These are phyloP conservation scores for Carduelis carduelis DNA, from an alignment of 2,797 vertebrate genomes.

Conservation along the genomic window DNA sequence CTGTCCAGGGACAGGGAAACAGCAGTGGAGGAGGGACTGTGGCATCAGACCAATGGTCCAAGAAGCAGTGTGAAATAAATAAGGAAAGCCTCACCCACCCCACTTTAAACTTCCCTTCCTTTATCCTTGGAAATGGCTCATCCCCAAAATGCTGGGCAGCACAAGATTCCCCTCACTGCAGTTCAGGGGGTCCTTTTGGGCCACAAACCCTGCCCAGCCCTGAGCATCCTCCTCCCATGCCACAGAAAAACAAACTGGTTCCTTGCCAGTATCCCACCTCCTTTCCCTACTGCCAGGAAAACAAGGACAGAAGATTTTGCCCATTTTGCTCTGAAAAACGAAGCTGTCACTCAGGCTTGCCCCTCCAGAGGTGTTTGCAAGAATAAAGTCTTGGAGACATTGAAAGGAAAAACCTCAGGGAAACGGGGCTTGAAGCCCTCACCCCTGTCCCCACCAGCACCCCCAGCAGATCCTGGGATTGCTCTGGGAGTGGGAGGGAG, in stretches of 20 bases:
- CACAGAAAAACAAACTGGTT: not conserved
- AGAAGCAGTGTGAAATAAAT: not conserved
- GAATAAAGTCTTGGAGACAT: not conserved
- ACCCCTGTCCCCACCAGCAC: not conserved
- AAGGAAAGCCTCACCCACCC: not conserved
- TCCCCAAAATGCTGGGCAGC: fast-evolving
- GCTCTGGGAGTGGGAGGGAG: not conserved
- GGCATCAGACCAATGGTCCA: not conserved
- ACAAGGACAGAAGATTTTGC: not conserved
- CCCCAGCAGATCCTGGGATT: fast-evolving
- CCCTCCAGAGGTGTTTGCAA: fast-evolving
- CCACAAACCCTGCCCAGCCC: not conserved
- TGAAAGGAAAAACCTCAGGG: not conserved
- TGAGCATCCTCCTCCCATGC: fast-evolving
- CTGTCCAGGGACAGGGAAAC: not conserved
- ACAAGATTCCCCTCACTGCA: not conserved
- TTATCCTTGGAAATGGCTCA: not conserved
- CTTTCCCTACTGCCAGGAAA: not conserved
- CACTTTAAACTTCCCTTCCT: not conserved
- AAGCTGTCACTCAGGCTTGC: not conserved
- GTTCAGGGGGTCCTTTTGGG: not conserved
- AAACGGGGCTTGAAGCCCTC: not conserved
- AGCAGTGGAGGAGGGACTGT: not conserved
- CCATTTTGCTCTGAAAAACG: not conserved
- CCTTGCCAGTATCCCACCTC: not conserved